These are phyloP conservation scores for Agriopis marginaria DNA, from an alignment of 2,888 invertebrate genomes.

Conservation along the genomic window DNA sequence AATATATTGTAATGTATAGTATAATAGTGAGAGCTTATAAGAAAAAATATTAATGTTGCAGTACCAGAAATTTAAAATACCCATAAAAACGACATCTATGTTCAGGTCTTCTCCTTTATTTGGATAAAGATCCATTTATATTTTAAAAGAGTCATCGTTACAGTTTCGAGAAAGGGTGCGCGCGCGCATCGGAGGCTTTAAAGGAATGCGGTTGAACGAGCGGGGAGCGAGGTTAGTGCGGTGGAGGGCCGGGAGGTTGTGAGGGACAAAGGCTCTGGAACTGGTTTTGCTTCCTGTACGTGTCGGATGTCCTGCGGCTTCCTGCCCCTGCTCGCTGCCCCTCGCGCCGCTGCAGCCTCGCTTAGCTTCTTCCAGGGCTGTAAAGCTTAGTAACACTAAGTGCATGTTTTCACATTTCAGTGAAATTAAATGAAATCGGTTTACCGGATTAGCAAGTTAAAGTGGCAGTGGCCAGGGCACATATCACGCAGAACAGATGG, in stretches of 20 bases:
- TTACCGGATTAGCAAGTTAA: no score
- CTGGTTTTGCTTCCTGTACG: conserved; percentile 86
- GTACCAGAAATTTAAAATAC: background rate
- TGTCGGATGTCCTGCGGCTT: conserved; percentile 87
- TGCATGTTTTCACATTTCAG: background rate
- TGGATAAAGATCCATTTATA: conserved; percentile 28
- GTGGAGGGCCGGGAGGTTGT: conserved; percentile 67
- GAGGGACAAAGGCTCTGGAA: conserved; percentile 83
- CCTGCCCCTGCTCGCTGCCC: conserved; percentile 70
- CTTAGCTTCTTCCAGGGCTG: conserved; percentile 41
- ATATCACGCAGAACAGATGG: no score
- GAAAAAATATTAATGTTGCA: background rate
- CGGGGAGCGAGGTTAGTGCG: conserved; percentile 50
- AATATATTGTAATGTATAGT: no score
- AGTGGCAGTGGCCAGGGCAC: no score
- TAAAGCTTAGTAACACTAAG: conserved; percentile 1
- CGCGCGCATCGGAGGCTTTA: conserved; percentile 71
- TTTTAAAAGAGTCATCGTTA: conserved; percentile 48
- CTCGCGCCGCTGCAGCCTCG: conserved; percentile 42
- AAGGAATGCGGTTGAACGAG: conserved; percentile 80
- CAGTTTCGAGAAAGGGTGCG: conserved; percentile 69
- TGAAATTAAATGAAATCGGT: no score
- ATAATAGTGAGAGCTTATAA: no score
- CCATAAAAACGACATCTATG: background rate
- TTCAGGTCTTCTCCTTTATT: background rate